phyloP scores from a whole-genome alignment of 2,113 vertebrate species.

The Scomber colias region DNA sequence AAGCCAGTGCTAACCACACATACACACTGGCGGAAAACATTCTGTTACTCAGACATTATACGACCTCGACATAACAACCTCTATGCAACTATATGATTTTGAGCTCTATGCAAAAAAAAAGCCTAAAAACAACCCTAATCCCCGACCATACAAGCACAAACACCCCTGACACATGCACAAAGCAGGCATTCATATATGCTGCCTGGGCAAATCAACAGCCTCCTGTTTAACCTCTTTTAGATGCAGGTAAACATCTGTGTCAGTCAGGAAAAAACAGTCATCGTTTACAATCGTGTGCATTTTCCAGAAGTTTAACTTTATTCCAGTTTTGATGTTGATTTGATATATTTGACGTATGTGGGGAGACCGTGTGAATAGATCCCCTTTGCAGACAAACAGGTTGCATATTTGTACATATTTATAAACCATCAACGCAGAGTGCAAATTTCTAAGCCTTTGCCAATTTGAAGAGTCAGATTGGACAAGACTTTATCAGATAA shows the following conservation, averaged over 20 bases:
- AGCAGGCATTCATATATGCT: conserved; percentile 22
- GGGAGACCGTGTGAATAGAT: not conserved
- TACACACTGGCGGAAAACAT: not conserved
- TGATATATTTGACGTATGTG: not conserved
- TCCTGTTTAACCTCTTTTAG: not conserved
- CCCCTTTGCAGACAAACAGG: not conserved
- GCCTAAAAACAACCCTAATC: not conserved
- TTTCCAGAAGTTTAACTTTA: conserved; percentile 9
- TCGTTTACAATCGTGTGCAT: not conserved
- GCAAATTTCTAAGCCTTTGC: not conserved
- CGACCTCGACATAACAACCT: conserved; percentile 3
- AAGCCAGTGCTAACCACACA: conserved; percentile 36
- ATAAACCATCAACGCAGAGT: not conserved
- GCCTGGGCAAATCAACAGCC: conserved; percentile 7
- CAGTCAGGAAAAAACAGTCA: conserved; percentile 9
- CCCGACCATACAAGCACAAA: not conserved
- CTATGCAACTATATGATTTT: conserved; percentile 37
- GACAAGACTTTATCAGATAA: not conserved
- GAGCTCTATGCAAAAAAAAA: conserved; percentile 42
- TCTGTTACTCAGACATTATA: not conserved
- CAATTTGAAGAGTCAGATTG: not conserved
- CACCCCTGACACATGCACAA: conserved; percentile 1
- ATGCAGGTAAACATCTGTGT: conserved; percentile 1
- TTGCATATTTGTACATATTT: conserved; percentile 9
- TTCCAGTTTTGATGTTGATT: not conserved